Percentiles rank a stretch among this genome's conserved stretches.
Evolutionary conservation across 92 coral and sea anemone genomes (phyloP).

Genomic region (Isaurus tuberculatus): DNA sequence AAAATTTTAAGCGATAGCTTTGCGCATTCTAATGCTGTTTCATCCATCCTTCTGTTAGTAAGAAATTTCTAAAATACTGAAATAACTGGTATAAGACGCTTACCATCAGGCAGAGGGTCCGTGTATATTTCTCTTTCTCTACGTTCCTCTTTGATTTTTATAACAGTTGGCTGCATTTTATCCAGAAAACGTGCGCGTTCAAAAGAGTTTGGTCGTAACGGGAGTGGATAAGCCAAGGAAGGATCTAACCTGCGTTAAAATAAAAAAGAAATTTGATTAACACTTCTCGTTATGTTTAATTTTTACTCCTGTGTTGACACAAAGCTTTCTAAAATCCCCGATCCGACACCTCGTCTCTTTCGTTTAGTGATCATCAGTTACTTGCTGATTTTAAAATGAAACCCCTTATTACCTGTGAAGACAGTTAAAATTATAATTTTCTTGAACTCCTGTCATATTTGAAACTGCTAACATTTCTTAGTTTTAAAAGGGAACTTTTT

Average conservation of each 20-base stretch:
- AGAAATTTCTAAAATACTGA: background rate
- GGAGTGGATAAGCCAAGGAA: conserved; percentile 84
- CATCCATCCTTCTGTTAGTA: background rate
- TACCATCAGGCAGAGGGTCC: conserved; percentile 75
- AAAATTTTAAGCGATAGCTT: no score
- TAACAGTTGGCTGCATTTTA: conserved; percentile 82
- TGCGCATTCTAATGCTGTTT: no score
- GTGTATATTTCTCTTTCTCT: conserved; percentile 61
- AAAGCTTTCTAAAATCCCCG: background rate
- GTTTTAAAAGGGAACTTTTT: background rate
- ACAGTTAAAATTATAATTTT: background rate
- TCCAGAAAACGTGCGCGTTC: conserved; percentile 90
- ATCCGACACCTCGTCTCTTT: background rate
- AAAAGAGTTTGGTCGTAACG: conserved; percentile 81
- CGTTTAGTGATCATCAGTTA: background rate
- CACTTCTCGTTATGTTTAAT: background rate
- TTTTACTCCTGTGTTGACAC: background rate
- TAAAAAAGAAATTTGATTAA: background rate
- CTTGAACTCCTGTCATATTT: background rate
- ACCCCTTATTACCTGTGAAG: background rate
- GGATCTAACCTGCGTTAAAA: conserved; percentile 79
- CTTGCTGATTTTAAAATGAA: no score
- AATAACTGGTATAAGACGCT: conserved; percentile 5
- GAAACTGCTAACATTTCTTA: conserved; percentile 27
- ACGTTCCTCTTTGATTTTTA: conserved; percentile 76